A percentile compares a stretch with the other conserved stretches of the same genome.
Evolutionary conservation across 2,797 vertebrate species (phyloP).

Genomic region (Lagorchestes hirsutus): DNA sequence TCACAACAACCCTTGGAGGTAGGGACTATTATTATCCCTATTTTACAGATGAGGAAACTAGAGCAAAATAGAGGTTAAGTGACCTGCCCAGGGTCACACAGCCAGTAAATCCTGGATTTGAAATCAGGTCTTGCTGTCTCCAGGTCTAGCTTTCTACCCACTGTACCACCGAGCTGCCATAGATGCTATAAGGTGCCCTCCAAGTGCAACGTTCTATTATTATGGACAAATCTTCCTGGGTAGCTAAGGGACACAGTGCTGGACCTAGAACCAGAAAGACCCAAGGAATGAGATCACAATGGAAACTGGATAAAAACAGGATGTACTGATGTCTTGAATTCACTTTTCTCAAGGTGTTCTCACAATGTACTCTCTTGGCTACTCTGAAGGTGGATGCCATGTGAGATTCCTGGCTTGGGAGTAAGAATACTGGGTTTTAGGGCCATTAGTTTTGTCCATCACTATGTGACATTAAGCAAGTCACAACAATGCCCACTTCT

Average conservation of each 20-base stretch:
- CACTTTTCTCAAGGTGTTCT: neutral
- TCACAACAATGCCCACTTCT: neutral
- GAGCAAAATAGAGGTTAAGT: neutral
- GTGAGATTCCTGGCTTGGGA: neutral
- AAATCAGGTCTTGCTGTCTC: neutral
- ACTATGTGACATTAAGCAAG: neutral
- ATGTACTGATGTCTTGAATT: neutral
- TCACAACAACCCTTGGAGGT: neutral
- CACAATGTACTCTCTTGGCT: neutral
- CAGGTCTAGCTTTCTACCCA: neutral
- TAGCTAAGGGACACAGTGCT: neutral
- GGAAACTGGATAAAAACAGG: neutral
- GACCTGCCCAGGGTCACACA: neutral
- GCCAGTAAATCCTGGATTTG: neutral
- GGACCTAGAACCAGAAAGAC: neutral
- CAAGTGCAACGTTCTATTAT: neutral
- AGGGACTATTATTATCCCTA: neutral
- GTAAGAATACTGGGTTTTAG: neutral
- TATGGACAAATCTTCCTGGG: neutral
- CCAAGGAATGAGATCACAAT: neutral
- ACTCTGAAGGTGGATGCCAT: neutral
- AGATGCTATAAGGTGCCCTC: neutral
- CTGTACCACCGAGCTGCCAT: neutral
- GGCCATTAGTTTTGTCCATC: neutral
- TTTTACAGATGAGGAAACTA: neutral